Evolutionary conservation across 2,797 vertebrate genomes (phyloP), one percentile per base, ranked within the genome.

Genomic region (Microctenopoma lineatum): DNA sequence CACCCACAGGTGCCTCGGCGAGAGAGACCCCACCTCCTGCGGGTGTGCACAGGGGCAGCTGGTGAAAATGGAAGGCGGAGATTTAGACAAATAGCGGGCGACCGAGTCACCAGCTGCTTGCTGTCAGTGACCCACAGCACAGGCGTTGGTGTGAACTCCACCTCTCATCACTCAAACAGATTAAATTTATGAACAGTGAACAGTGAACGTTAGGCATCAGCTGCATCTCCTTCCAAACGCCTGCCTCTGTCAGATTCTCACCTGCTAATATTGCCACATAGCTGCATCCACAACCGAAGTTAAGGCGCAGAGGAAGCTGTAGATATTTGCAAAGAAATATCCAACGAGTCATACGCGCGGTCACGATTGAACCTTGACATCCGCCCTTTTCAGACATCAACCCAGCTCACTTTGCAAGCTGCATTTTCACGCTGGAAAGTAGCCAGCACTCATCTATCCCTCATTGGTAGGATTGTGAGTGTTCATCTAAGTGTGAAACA

Each of bases 1-100:
- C 90, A 93, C 91, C 93, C 92, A 93, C 89, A 93, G 92, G 93
- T 94, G 93, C 89, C 88, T 71, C 45, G 77, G 86, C 59, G 83
- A 89, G 79, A 89, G 79, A 81, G 85, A 87, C 80, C 83, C 83
- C 65, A 55, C 83, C 77, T 83, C 89, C 90, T 72, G 71, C 71
- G 81, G 89, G 80, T 44, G 73, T 50, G 70, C 79, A 77, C 8
- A 63, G 59, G 80, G 78, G 59, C 76, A 79, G 84, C 73, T 75
- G 84, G 81, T 66, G 66, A 73, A 83, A 68, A 71, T 1, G 11
- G 55, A 63, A 66, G 26, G 73, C 9, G 16, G 44, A 73, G 76
- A 76, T 27, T 1, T 70, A 86, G 79, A 86, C 16, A 54, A 79
- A 75, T 68, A 70, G 70, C 53, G 12, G 47, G 52, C 36, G 46